Evolutionary conservation across 2,113 vertebrate genomes (phyloP), one percentile per base, ranked within the genome.

Genomic region (Lampris incognitus): DNA sequence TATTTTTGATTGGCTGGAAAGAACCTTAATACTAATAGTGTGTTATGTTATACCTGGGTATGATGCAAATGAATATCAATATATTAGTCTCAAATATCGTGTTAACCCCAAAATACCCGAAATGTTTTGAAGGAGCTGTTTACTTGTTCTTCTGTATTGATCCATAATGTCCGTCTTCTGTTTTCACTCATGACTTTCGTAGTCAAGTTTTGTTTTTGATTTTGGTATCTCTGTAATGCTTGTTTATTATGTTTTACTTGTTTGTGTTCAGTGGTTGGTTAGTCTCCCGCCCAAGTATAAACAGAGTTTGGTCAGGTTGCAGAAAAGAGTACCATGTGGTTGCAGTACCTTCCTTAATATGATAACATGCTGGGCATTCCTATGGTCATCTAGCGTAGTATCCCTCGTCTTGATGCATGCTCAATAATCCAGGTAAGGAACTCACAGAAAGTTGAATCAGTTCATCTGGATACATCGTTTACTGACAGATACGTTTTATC

Each of bases 1-100:
- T 65, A 75, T 48, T 81, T 50, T 55, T 5, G 75, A 91, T 86
- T 89, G 90, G 80, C 83, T 76, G 69, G 38, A 50, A 74, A 83
- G 81, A 55, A 85, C 82, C 48, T 55, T 72, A 24, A 88, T 84
- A 85, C 77, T 66, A 83, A 79, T 42, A 60, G 77, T 77, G 80
- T 89, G 82, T 85, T 87, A 80, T 85, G 67, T 83, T 85, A 84
- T 87, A 87, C 56, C 72, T 63, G 61, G 66, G n/a, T 85, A 88
- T 77, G 73, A 82, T 85, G 54, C 82, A 85, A 71, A 88, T 84
- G 76, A 52, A 82, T 87, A 89, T 83, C 69, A 86, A 69, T 78
- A 81, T 91, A 77, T 73, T 88, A 74, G 81, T 83, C 78, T 81
- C 70, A 82, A 78, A 60, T 78, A 80, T 78, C 62, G 81, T 92